phyloP scores from a whole-genome alignment of 2,113 vertebrate species.

The Poicephalus gulielmi region DNA sequence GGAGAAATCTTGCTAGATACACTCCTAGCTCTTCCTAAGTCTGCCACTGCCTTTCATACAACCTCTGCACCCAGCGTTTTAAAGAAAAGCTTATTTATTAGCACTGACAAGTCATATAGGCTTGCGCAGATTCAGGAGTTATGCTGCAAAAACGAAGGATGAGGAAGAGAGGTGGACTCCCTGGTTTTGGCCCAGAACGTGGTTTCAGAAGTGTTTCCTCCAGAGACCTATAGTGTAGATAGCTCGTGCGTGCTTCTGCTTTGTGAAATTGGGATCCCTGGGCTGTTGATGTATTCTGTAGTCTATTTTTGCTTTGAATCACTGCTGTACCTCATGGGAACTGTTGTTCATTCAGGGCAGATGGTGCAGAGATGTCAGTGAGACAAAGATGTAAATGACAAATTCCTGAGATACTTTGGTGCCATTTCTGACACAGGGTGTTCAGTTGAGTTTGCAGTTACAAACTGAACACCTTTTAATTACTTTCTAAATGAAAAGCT shows the following conservation, averaged over 20 bases:
- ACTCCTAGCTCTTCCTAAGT: not conserved
- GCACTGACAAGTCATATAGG: not conserved
- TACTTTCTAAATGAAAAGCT: not conserved
- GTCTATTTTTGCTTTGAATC: slow-evolving; percentile 7
- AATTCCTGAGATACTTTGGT: slow-evolving; percentile 1
- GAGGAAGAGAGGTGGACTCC: not conserved
- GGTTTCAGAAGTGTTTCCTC: not conserved
- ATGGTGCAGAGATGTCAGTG: not conserved
- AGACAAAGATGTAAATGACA: not conserved
- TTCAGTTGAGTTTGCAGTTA: not conserved
- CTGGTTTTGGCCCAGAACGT: not conserved
- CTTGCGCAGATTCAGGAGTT: not conserved
- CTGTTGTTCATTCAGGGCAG: not conserved
- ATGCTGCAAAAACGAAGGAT: not conserved
- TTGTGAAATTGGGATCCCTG: not conserved
- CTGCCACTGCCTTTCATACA: not conserved
- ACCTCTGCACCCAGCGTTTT: not conserved
- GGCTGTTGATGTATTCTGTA: not conserved
- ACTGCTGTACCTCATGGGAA: not conserved
- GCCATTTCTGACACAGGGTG: not conserved
- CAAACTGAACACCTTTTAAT: not conserved
- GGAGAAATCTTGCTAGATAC: not conserved
- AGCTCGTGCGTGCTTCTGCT: not conserved
- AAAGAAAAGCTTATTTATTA: not conserved
- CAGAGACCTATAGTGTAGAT: not conserved